Base-by-base conservation (phyloP, 2,113 vertebrate genomes). In the Catharus bicknelli region DNA sequence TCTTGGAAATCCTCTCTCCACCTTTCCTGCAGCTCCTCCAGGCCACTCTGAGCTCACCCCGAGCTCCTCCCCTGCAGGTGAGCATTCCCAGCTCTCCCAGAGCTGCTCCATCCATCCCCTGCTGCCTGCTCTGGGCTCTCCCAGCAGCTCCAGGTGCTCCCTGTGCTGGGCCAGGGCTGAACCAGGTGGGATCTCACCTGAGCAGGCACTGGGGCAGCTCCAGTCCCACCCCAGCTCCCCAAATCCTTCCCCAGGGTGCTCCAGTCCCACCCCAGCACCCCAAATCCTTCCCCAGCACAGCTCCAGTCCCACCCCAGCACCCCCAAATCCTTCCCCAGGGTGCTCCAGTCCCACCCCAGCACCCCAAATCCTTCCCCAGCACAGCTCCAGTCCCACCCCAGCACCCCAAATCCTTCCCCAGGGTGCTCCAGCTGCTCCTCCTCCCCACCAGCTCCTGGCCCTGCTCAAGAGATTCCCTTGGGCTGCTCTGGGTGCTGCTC, bases 381-480 rank as follows among this genome's bases (percentile, higher is more conserved):
- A 34, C 34, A 34, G 34, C 34, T 34, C 34, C 34, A 34, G 34
- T 34, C 34, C 34, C 34, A 34, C 34, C 34, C 34, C 34, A 34
- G 34, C 34, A 34, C 34, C 34, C 34, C 34, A 34, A 34, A 34
- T 34, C 34, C 34, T 36, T 36, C 34, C 34, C 34, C 34, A 36
- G 19, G 59, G 22, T 29, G 47, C 58, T n/a, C 16, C 57, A 7
- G 5, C 53, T 45, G n/a, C 43, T 48, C 26, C 18, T n/a, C n/a
- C n/a, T n/a, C n/a, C n/a, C n/a, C n/a, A n/a, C 11, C 61, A 54
- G 61, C 25, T 7, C 76, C 32, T 7, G 61, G 59, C 32, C 19
- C 2, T 5, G 61, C 5, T 4, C 4, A 42, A 27, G 0, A 4
- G 32, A 2, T 3, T 23, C 40, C 62, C n/a, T 2, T 3, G 59